Evolutionary conservation across 23 tunicate genomes (phyloP).

Genomic region (Clavelina lepadiformis): DNA sequence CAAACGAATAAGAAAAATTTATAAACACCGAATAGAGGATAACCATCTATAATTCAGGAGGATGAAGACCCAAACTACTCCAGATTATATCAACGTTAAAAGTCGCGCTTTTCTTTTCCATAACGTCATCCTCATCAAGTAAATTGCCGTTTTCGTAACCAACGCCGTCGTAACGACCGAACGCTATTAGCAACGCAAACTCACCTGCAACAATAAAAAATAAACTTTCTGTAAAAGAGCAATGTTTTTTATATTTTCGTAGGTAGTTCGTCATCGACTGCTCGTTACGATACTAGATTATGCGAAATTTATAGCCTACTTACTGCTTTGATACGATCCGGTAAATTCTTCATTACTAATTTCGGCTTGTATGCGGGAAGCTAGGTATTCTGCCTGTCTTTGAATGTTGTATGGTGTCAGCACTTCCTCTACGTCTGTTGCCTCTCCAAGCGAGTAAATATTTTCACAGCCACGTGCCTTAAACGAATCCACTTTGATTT

Average conservation of each 20-base stretch:
- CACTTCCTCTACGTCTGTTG: neutral
- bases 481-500: no score
- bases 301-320: no score
- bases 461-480: no score
- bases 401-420: neutral
- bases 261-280: no score
- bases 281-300: no score
- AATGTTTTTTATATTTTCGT: no score
- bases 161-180: constrained; percentile 19
- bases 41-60: no score
- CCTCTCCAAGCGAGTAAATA: constrained; percentile 7
- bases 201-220: neutral
- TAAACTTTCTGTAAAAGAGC: no score
- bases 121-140: constrained; percentile 14
- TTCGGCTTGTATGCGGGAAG: neutral
- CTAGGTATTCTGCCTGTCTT: neutral
- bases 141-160: constrained; percentile 9
- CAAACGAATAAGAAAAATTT: no score
- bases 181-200: neutral
- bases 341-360: neutral
- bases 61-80: no score
- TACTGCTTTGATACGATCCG: neutral
- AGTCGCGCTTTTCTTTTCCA: neutral
- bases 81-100: no score
- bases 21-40: no score